Evolutionary conservation across 2,113 vertebrate genomes (phyloP), one percentile per base, ranked within the genome.

Genomic region (Lepus europaeus): DNA sequence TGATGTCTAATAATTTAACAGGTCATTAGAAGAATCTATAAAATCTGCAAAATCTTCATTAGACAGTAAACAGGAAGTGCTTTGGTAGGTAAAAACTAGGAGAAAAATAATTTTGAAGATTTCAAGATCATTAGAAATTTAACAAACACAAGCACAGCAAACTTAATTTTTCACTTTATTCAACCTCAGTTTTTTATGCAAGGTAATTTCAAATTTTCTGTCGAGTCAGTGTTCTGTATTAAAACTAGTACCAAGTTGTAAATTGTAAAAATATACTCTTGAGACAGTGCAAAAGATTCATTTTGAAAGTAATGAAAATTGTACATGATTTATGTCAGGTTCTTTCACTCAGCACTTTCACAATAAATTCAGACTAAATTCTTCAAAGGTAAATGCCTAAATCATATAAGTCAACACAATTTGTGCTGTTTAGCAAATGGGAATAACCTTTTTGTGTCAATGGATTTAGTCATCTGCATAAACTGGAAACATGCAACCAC

Each of bases 251-350:
- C 80, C 94, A 90, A 79, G 29, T 64, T 53, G 86, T 91, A 86
- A 45, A 16, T 93, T 86, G 64, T 82, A 96, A 97, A 97, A 83
- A 89, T 93, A 94, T 95, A 96, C 93, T 97, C 95, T 95, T 96
- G 90, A 95, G 83, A 96, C 49, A 98, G 96, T 97, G 96, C 95
- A 97, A 97, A 97, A 93, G 87, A 95, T 97, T 85, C 89, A 91
- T 78, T 95, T 95, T 97, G 76, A 97, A 96, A 64, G 66, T 93
- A 95, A 93, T 90, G 68, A 93, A 81, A 72, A 84, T n/a, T 95
- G 23, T 70, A 95, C 63, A 93, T 88, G 91, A 88, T 95, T 96
- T 97, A 36, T 87, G 49, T 56, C 49, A 88, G 90, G 87, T 97
- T 94, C 36, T 94, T 91, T 68, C 69, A 87, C 81, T 86, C 85